Evolutionary conservation across 2,888 invertebrate genomes (phyloP), one percentile per base, ranked within the genome.

Genomic region (Antitype chi): DNA sequence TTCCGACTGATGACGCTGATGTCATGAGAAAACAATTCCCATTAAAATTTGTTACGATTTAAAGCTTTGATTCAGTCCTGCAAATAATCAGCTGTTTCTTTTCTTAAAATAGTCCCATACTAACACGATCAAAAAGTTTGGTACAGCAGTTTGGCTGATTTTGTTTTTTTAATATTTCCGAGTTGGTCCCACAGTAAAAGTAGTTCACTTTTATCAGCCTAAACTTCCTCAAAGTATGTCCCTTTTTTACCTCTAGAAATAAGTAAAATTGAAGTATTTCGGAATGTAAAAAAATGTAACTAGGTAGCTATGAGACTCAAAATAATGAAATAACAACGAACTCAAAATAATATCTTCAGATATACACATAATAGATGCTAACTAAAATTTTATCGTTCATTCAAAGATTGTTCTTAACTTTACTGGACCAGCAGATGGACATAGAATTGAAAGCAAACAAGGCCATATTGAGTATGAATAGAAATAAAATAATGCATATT

Each of bases 401-500:
- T 64, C 23, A 79, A 59, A 52, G n/a, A 59, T 23, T 47, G 8
- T 52, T 55, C 7, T 28, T 38, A 53, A 52, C n/a, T 43, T 32
- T 49, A 20, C 49, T 47, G 15, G n/a, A 66, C 20, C 28, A 38
- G n/a, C 17, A 60, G 15, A 60, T 63, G 5, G 32, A 32, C 28
- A 28, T 52, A 57, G 13, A 47, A 78, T 59, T 32, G 28, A 59
- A 25, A 25, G 55, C 32, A 70, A 69, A 78, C 70, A 70, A 53
- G 32, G 43, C 25, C 49, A 13, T 23, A 59, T 55, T 63, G 23
- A 60, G 25, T 38, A 53, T 47, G 13, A 84, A 72, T n/a, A 32
- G 2, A 13, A 73, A 60, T 78, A 32, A 15, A 69, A 25, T 84
- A 79, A 70, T 73, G 20, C 49, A 70, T 84, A 80, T 84, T 79